Base-by-base conservation (phyloP, 2,113 vertebrate genomes). In the Ramphastos sulfuratus region DNA sequence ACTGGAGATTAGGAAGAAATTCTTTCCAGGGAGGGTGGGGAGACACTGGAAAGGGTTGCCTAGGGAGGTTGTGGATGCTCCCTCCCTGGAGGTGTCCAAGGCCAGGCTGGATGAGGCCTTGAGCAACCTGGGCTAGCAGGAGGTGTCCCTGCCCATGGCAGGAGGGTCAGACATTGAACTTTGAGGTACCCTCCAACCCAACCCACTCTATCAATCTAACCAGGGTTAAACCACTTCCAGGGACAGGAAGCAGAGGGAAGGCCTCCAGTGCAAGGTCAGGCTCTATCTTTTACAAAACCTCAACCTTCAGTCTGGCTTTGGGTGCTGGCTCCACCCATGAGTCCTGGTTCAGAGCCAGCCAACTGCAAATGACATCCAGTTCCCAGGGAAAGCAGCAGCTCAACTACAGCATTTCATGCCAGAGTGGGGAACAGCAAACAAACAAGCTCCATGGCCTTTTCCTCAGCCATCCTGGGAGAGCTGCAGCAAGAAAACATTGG, bases 371-470 rank as follows among this genome's bases (percentile, higher is more conserved):
- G 64, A 39, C 31, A 86, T 31, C n/a, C 73, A 80, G 2, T 31
- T 64, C 50, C 59, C 81, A 78, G 37, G 50, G 89, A 75, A 48
- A 42, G 42, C 42, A 81, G 77, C 2, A 2, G 58, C 65, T 83
- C 28, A 89, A 69, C 54, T 64, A 35, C 54, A 75, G 81, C 55
- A 20, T 13, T 60, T 61, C 58, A 28, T 73, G 78, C 66, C 77
- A 39, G 37, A 9, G 37, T 39, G 37, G 37, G 37, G 37, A 39
- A 39, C 37, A 39, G 37, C 37, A 39, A 39, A 39, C 37, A 37
- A 37, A 88, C 24, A 72, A 37, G 42, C 18, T 87, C 74, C 78
- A 72, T 69, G 59, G 78, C 66, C 84, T 92, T 89, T 95, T 63
- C 71, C 44, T 75, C 74, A 65, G 73, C 3, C 1, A 67, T 37